These are phyloP conservation scores for Melieria omissa DNA, from an alignment of 2,888 invertebrate species.

Conservation along the genomic window DNA sequence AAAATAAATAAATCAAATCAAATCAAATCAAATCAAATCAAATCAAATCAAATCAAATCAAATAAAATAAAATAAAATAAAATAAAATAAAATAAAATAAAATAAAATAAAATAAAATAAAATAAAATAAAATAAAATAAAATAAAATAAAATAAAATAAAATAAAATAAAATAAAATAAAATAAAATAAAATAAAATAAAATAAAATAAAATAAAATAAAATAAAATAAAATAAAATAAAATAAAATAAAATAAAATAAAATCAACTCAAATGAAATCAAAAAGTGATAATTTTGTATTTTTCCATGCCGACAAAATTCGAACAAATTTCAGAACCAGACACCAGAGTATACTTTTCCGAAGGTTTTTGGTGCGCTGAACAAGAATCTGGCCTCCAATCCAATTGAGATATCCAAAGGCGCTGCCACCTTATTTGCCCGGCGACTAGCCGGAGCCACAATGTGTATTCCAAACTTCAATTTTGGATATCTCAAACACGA, in stretches of 20 bases:
- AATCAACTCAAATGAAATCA: no score
- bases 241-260: neutral
- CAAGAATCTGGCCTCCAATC: no score
- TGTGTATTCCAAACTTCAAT: no score
- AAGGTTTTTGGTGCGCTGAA: no score
- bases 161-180: conserved; percentile 8
- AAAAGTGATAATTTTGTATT: neutral
- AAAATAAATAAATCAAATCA: conserved; percentile 4
- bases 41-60: neutral
- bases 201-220: conserved; percentile 8
- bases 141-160: neutral
- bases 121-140: neutral
- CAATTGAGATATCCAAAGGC: no score
- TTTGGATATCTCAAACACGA: no score
- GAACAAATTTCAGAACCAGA: no score
- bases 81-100: conserved; percentile 1
- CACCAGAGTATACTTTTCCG: no score
- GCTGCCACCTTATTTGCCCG: no score
- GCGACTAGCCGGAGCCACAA: no score
- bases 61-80: neutral
- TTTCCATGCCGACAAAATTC: no score
- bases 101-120: conserved; percentile 8
- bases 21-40: neutral
- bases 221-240: conserved; percentile 7
- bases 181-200: conserved; percentile 4